Percentiles rank a stretch among this genome's conserved stretches.
Evolutionary conservation across 2,113 vertebrate species (phyloP).

Genomic region (Rhea americana): DNA sequence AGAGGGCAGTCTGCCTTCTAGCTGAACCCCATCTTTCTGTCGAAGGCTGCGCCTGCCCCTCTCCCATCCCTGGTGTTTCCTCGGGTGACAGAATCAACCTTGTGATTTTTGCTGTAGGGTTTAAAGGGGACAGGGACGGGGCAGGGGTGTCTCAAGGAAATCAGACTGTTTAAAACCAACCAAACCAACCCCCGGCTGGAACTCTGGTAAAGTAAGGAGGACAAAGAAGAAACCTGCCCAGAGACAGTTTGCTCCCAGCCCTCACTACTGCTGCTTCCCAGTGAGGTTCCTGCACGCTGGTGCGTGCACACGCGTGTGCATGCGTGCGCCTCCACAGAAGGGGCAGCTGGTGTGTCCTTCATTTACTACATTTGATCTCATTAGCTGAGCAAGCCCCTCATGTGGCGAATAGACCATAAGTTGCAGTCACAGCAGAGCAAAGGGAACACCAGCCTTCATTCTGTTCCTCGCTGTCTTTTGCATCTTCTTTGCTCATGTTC

Average conservation of each 20-base stretch:
- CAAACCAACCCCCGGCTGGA: background rate
- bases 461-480: background rate
- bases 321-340: background rate
- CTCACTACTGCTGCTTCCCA: background rate
- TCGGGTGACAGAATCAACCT: background rate
- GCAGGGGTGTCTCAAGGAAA: background rate
- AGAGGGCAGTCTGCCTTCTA: background rate
- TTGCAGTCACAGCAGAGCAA: background rate
- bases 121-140: background rate
- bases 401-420: background rate
- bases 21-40: background rate
- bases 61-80: background rate
- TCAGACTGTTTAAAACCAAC: background rate
- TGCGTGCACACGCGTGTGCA: accelerated
- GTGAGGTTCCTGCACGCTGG: background rate
- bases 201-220: background rate
- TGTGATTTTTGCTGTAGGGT: background rate
- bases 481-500: background rate
- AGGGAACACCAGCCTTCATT: background rate
- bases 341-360: background rate
- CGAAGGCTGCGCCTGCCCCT: background rate
- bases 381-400: background rate
- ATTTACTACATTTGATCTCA: background rate
- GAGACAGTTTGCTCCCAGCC: background rate
- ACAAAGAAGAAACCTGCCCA: background rate